Conservation (phyloP, 2,113 vertebrate genomes). For the Eupsittula cactorum region DNA sequence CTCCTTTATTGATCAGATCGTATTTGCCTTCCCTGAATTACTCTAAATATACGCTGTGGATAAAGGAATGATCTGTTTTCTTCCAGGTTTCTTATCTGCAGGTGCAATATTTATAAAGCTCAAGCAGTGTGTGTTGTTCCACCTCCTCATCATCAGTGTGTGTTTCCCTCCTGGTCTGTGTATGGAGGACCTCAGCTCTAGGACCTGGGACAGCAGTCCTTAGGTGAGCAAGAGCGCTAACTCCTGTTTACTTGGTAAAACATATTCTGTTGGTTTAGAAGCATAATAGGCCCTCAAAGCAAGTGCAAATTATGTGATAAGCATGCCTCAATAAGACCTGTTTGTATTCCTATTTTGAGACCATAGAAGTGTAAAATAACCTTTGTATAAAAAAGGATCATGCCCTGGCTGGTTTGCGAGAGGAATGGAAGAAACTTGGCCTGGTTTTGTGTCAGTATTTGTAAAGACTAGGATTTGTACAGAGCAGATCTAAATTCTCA, state of each 20-base stretch:
- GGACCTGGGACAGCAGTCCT: not conserved
- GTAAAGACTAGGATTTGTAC: fast-evolving
- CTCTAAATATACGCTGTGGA: constrained; percentile 9
- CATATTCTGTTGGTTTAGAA: fast-evolving
- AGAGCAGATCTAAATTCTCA: not conserved
- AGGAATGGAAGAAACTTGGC: not conserved
- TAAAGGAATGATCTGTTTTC: constrained; percentile 40
- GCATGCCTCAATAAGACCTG: fast-evolving
- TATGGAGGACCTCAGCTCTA: fast-evolving
- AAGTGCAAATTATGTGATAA: fast-evolving
- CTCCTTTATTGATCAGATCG: constrained; percentile 58
- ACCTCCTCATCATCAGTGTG: not conserved
- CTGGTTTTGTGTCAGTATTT: fast-evolving
- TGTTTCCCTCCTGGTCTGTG: fast-evolving
- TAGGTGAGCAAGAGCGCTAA: not conserved
- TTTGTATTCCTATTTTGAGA: fast-evolving
- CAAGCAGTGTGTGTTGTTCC: not conserved
- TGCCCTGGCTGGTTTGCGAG: fast-evolving
- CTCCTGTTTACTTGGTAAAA: not conserved
- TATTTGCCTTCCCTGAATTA: constrained; percentile 60
- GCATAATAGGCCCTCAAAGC: fast-evolving
- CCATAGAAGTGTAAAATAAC: fast-evolving
- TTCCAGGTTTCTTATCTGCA: constrained; percentile 26
- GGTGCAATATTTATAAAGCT: constrained; percentile 43
- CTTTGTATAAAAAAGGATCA: fast-evolving